Base-by-base conservation (phyloP, 2,888 invertebrate genomes). In the Rapana venosa region DNA sequence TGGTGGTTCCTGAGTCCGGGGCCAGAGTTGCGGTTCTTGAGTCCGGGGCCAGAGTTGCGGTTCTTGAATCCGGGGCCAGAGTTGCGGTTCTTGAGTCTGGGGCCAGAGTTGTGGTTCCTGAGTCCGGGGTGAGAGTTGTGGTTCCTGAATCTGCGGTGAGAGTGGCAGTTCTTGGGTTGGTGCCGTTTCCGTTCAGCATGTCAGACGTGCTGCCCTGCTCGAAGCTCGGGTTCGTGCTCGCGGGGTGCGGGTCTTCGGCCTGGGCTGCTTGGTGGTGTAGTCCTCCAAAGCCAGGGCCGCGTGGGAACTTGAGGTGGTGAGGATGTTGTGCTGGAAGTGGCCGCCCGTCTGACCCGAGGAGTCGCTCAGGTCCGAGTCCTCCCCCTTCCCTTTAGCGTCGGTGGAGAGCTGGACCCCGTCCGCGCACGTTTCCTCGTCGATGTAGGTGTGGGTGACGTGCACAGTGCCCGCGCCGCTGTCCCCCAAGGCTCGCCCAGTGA, bases 391-490 rank as follows among this genome's bases (percentile, higher is more conserved):
- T 32, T 17, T 32, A 6, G 79, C 79, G 1, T 79, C 79, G 1
- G 35, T 35, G 35, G 79, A 79, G 17, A 36, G 35, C 15, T 79
- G 79, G 2, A 15, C 30, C n/a, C 30, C 22, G 35, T 79, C 79
- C 22, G 36, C 47, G 26, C 36, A 83, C 36, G 81, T 83, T 47
- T 83, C 81, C 13, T 83, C 81, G 22, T 83, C 81, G 22, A 83
- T 47, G 81, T 83, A 83, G 26, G 81, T 83, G 81, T 83, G 81
- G 22, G 81, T 83, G 81, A 22, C 11, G 22, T 83, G 81, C 13
- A 47, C 47, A 47, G 8, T 2, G 6, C 26, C 22, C 17, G 56
- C 1, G 2, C 30, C 61, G 15, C 30, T 30, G 5, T 61, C 8
- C n/a, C 85, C 85, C 20, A 22, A 6, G 0, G 58, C 85, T 58